phyloP scores from a whole-genome alignment of 2,113 vertebrate species.

The Gracilinanus agilis region DNA sequence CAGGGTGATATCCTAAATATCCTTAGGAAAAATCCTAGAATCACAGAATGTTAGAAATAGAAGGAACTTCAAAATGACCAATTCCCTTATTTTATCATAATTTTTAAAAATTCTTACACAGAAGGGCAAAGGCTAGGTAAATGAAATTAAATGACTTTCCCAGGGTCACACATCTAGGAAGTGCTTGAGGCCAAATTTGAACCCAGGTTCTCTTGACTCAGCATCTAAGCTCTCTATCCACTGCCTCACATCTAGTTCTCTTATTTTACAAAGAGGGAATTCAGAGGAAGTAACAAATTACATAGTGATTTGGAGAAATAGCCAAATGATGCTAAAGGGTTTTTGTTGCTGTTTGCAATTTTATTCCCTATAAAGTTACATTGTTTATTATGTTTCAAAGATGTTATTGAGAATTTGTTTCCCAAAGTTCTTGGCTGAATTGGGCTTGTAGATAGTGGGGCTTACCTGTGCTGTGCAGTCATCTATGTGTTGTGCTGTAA shows the following conservation, averaged over 20 bases:
- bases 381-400: neutral
- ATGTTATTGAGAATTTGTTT: neutral
- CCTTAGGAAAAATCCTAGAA: neutral
- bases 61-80: neutral
- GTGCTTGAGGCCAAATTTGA: too few relatives aligned
- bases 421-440: neutral
- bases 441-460: neutral
- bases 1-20: too few relatives aligned
- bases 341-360: neutral
- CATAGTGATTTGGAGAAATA: neutral
- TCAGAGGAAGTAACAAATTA: neutral
- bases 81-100: too few relatives aligned
- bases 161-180: too few relatives aligned
- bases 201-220: too few relatives aligned
- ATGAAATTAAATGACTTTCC: too few relatives aligned
- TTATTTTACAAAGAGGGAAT: neutral
- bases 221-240: too few relatives aligned
- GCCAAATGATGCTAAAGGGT: neutral
- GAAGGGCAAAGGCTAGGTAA: too few relatives aligned
- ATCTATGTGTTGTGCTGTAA: neutral
- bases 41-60: neutral
- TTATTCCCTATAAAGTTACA: neutral
- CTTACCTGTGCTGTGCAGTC: neutral
- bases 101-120: too few relatives aligned
- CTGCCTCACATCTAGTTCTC: neutral